Base-by-base conservation (phyloP, 1,140 invertebrate species). In the Drosophila parabipectinata region DNA sequence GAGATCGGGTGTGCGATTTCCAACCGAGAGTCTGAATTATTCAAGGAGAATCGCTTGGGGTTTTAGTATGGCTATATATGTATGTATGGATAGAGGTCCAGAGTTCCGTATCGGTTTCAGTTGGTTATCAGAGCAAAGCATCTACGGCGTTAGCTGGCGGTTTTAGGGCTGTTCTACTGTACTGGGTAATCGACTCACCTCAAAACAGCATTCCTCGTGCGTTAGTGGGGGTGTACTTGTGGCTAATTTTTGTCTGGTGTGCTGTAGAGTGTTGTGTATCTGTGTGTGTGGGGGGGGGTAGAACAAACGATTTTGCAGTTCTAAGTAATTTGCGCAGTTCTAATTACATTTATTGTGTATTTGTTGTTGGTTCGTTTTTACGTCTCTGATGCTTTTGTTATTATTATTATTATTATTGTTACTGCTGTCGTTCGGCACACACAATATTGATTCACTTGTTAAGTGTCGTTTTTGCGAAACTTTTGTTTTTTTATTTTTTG, bases 271-370 rank as follows among this genome's bases (percentile, higher is more conserved):
- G 44, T 21, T 39, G 9, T 21, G 26, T n/a, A 18, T 34, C 18
- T 14, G 54, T 21, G 21, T 37, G 39, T 47, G 39, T 15, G n/a
- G n/a, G 39, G 8, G 41, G 18, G 47, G 58, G 47, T 34, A 61
- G 34, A 61, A 41, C 48, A 61, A 61, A 61, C 50, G 58, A 21
- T 53, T 32, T 77, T 77, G 72, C 78, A 76, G 60, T 75, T 69
- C 57, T 59, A 59, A 72, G 48, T 64, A 51, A 77, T 84, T 81
- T 87, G 81, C 81, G 81, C 81, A 85, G 81, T 87, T 87, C 82
- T 85, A 85, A 85, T 81, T 81, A 81, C 68, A 66, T 39, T 58
- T 75, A 48, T 72, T 47, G 53, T 59, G 48, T 52, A 30, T 50
- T 55, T 53, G 50, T 55, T 39, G 34, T 45, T 61, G 48, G 34